These are phyloP conservation scores for Macrosiphum euphorbiae DNA, from an alignment of 2,888 invertebrate species.

Conservation along the genomic window DNA sequence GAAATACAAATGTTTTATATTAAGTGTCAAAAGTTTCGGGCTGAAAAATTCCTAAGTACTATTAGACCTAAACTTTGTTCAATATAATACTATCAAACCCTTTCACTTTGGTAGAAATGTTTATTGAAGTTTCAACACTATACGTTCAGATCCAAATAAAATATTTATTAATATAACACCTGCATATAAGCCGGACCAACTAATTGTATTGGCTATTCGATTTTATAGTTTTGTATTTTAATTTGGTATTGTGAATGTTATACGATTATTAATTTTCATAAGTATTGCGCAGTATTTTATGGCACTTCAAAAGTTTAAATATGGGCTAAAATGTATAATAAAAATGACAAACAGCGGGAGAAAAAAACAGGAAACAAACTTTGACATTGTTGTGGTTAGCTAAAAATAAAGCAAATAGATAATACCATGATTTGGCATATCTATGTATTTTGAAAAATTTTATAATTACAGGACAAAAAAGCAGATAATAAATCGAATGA, in stretches of 20 bases:
- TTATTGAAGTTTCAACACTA: neutral
- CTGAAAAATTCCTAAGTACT: slow-evolving; percentile 28
- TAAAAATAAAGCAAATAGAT: neutral
- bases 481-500: neutral
- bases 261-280: neutral
- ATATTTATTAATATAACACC: neutral
- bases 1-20: slow-evolving; percentile 34
- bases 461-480: neutral
- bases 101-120: slow-evolving; percentile 5
- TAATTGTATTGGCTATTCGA: neutral
- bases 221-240: neutral
- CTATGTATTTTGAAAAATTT: neutral
- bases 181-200: neutral
- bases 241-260: neutral
- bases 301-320: neutral
- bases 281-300: neutral
- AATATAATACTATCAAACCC: neutral
- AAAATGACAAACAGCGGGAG: too few relatives aligned
- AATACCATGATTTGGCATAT: neutral
- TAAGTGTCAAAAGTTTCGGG: slow-evolving; percentile 33
- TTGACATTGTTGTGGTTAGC: neutral
- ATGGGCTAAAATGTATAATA: neutral
- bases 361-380: neutral
- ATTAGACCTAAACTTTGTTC: slow-evolving; percentile 33
- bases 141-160: neutral